Evolutionary conservation across 1,140 invertebrate species (phyloP).

Genomic region (Chironomus tepperi): DNA sequence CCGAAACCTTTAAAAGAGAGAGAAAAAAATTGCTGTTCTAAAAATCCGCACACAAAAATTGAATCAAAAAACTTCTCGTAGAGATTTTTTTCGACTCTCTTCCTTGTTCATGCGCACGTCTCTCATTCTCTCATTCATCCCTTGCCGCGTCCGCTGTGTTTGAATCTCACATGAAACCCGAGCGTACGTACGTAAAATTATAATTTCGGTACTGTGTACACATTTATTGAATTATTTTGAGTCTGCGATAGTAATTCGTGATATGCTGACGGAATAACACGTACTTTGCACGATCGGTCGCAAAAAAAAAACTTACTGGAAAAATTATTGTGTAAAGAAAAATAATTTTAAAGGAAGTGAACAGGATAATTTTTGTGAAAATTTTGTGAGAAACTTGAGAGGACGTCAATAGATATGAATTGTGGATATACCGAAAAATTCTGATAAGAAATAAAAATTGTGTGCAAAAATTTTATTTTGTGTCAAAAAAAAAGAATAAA

Average conservation of each 20-base stretch:
- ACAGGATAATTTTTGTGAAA: not conserved
- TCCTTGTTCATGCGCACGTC: not conserved
- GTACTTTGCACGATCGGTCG: not conserved
- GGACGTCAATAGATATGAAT: no score
- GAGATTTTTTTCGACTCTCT: no score
- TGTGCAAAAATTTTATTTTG: no score
- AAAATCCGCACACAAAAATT: no score
- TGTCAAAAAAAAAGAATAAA: no score
- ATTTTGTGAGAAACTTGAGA: not conserved
- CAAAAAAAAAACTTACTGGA: not conserved
- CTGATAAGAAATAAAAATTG: no score
- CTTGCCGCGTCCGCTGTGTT: not conserved
- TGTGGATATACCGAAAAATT: no score
- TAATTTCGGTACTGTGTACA: not conserved
- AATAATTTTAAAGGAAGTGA: not conserved
- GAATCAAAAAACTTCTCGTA: no score
- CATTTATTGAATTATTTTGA: not conserved
- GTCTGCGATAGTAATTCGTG: slow-evolving; percentile 23
- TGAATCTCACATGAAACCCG: not conserved
- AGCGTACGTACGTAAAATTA: slow-evolving; percentile 8
- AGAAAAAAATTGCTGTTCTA: no score
- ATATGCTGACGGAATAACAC: slow-evolving; percentile 1
- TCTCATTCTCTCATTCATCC: not conserved
- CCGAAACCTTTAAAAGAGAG: no score
- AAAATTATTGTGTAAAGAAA: not conserved